A percentile compares a stretch with the other conserved stretches of the same genome.
phyloP scores from a whole-genome alignment of 92 coral and sea anemone genomes.

The Montipora capitata region DNA sequence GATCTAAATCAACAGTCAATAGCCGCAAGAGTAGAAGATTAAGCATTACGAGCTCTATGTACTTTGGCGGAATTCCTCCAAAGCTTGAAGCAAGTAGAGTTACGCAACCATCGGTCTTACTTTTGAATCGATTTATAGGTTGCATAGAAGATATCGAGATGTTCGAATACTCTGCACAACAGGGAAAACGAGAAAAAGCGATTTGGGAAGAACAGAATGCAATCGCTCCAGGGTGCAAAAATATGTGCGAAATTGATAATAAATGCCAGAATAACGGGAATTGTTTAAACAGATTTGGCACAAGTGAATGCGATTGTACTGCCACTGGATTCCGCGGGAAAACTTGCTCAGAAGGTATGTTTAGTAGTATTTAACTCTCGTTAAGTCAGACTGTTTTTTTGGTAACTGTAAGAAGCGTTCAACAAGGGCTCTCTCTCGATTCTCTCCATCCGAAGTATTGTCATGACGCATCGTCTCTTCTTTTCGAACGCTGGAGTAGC shows the following conservation, averaged over 20 bases:
- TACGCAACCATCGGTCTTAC: conserved; percentile 52
- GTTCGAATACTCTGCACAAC: not conserved
- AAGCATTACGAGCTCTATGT: conserved; percentile 28
- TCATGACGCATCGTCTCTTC: no score
- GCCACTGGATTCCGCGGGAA: conserved; percentile 74
- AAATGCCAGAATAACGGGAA: conserved; percentile 62
- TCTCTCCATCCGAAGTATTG: no score
- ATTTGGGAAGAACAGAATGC: conserved; percentile 8
- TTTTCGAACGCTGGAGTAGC: no score
- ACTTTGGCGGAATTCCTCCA: conserved; percentile 41
- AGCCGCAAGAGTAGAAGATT: conserved; percentile 18
- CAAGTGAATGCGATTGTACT: conserved; percentile 70
- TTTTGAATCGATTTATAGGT: conserved; percentile 67
- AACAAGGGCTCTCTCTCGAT: no score
- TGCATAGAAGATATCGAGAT: conserved; percentile 55
- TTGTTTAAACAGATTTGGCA: conserved; percentile 67
- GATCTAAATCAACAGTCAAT: conserved; percentile 7
- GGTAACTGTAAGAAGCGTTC: no score
- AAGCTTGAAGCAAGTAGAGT: conserved; percentile 14
- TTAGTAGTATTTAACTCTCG: not conserved
- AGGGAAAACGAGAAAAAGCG: conserved; percentile 13
- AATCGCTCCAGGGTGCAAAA: conserved; percentile 54
- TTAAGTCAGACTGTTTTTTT: not conserved
- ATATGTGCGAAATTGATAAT: conserved; percentile 62
- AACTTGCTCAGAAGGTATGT: conserved; percentile 64